These are phyloP conservation scores for Coregonus clupeaformis DNA, from an alignment of 2,113 vertebrate genomes.

Conservation along the genomic window DNA sequence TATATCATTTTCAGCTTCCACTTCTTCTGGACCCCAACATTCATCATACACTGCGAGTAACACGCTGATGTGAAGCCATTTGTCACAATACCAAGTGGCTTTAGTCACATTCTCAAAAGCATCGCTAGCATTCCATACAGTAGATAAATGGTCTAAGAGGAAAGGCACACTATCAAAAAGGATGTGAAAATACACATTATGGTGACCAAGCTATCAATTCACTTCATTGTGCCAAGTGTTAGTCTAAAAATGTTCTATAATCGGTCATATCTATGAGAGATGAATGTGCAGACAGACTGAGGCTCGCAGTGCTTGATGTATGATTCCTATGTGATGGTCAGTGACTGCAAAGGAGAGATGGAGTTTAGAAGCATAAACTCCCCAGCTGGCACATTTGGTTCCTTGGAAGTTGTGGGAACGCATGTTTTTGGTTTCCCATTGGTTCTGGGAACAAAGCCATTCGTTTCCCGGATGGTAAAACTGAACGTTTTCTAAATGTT, in stretches of 20 bases:
- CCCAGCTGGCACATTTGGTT: no score
- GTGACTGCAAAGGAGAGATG: neutral
- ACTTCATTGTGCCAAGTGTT: neutral
- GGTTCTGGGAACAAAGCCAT: no score
- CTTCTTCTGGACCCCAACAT: neutral
- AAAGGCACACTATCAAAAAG: slow-evolving; percentile 4
- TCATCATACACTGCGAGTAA: neutral
- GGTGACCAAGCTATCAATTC: neutral
- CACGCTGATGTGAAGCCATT: neutral
- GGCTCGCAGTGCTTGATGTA: neutral
- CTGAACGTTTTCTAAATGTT: accelerated
- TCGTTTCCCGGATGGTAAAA: no score
- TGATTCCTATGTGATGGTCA: neutral
- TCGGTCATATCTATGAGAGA: neutral
- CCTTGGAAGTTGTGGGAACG: no score
- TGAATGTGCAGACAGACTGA: neutral
- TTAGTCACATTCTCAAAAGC: slow-evolving; percentile 2
- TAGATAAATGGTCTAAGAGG: neutral
- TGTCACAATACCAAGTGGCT: neutral
- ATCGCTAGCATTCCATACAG: neutral
- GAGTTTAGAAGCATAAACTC: neutral
- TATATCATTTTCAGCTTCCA: neutral
- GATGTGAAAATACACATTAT: slow-evolving; percentile 5
- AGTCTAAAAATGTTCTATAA: neutral
- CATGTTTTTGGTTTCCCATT: no score